Base-by-base conservation (phyloP, 2,797 vertebrate species). In the Microchirus variegatus region DNA sequence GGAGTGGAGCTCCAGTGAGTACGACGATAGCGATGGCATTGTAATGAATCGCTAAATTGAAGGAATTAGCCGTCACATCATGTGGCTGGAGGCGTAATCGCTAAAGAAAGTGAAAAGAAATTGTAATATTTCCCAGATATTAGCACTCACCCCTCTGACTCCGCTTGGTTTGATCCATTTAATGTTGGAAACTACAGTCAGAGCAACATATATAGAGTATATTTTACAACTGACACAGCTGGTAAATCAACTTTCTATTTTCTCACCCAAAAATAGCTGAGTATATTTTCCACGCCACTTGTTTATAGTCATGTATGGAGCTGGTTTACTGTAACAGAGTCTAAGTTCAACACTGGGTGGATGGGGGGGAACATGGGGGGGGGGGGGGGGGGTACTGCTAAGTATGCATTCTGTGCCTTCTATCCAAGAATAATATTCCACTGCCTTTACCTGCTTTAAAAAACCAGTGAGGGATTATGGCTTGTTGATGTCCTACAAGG, bases 401-500 rank as follows among this genome's bases (percentile, higher is more conserved):
- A 70, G 58, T 67, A 75, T 70, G 73, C 53, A 77, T 79, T 73
- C 51, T 69, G 36, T 64, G 42, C 59, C 43, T 71, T 61, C 67
- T 79, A 60, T 68, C 63, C 75, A 74, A 65, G 65, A 80, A 79
- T 77, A 69, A 56, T 73, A 67, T 65, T 55, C 51, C 19, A 52
- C 63, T 72, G 59, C 72, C 64, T 70, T 75, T 75, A 71, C 76
- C 67, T 81, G 76, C 71, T 80, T 53, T 77, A 80, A 71, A 31
- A 75, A 67, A 61, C 64, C 80, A 80, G 50, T 11, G 53, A 77
- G 66, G 83, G 75, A 85, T 84, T 87, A 84, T 80, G 73, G 61
- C 64, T 80, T 82, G 73, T 83, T 84, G 81, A 79, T 80, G 79
- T 82, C 70, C 86, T 84, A 84, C 80, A 87, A 81, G 86, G 70